Base-by-base conservation (phyloP, 2,113 vertebrate species). In the Ascaphus truei region DNA sequence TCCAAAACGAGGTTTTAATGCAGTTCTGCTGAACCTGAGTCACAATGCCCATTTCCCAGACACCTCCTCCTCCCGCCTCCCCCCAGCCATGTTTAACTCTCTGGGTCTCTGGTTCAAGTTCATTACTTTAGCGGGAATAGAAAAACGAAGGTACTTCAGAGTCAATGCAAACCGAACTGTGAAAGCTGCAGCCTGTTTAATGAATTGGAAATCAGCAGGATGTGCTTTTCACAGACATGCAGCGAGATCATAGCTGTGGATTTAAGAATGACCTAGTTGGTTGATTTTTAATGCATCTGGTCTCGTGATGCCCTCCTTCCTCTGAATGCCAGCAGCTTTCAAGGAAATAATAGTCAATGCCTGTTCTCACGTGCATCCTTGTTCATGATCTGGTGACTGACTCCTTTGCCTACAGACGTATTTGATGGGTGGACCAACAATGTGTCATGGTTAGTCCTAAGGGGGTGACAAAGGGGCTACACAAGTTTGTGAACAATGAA, bases 1-100 rank as follows among this genome's bases (percentile, higher is more conserved):
- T 69, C 43, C 23, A 60, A 68, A 50, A 51, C 26, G 45, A 60
- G 41, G 56, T 69, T 59, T 69, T 50, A 69, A 59, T 69, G 43
- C 31, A 60, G 16, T 69, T 50, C 55, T 20, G 25, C 41, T 31
- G 55, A 69, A 69, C 66, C 33, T 27, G 31, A 50, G 47, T 37
- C 23, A n/a, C 31, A 20, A 15, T 69, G 55, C 30, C 31, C 56
- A 50, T 12, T 62, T 64, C 48, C 27, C 57, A 39, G 10, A 59
- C 45, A 51, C 39, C 0, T 60, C 59, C 29, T 60, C 61, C 13
- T 60, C 65, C 50, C 52, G 11, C 26, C 62, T 50, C 25, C 13
- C 26, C 43, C 30, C 43, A 60, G 56, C 30, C 43, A 60, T 13
- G 23, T 26, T n/a, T 13, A 22, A 10, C 12, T 61, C 57, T 29